Base-by-base conservation (phyloP, 2,113 vertebrate species). In the Spea multiplicata region DNA sequence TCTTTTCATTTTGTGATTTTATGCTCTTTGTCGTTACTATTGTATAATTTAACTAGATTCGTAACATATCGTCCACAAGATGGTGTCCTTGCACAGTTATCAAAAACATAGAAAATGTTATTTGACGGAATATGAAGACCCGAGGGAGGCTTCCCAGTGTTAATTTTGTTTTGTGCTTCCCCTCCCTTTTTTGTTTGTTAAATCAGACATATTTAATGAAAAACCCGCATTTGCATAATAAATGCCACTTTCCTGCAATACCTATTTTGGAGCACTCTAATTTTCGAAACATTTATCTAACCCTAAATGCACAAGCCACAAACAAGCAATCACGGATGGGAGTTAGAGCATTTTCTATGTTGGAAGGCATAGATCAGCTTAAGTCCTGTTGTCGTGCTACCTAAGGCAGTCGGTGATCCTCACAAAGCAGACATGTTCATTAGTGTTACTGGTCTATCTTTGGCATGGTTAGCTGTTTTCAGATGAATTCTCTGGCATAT, bases 241-340 rank as follows among this genome's bases (percentile, higher is more conserved):
- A 53, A 66, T 75, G 62, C 53, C 61, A 52, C 50, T 66, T 49
- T 66, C 50, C 57, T 62, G 17, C 47, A 53, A 16, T 52, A 17
- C 14, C 73, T 61, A 62, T 62, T 62, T 62, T 73, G 55, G 46
- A 50, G 48, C 47, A n/a, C 66, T 52, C 12, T 5, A 64, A 49
- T 75, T 75, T 75, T 64, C 62, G 52, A 66, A 75, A 53, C 73
- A 66, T 75, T 66, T 75, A 75, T 66, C 62, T 68, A 48, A 76
- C 68, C 47, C n/a, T n/a, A n/a, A n/a, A n/a, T n/a, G n/a, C n/a
- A n/a, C n/a, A n/a, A n/a, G n/a, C 50, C 14, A 66, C 7, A 46
- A 9, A 49, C 13, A 45, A 66, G 64, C 64, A 67, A 13, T 75
- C 61, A 44, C 8, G 5, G 64, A 4, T 44, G 73, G 44, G 55